Percentiles rank a stretch among this genome's conserved stretches.
phyloP scores from a whole-genome alignment of 1,140 invertebrate species.

The Paracyclopina nana region DNA sequence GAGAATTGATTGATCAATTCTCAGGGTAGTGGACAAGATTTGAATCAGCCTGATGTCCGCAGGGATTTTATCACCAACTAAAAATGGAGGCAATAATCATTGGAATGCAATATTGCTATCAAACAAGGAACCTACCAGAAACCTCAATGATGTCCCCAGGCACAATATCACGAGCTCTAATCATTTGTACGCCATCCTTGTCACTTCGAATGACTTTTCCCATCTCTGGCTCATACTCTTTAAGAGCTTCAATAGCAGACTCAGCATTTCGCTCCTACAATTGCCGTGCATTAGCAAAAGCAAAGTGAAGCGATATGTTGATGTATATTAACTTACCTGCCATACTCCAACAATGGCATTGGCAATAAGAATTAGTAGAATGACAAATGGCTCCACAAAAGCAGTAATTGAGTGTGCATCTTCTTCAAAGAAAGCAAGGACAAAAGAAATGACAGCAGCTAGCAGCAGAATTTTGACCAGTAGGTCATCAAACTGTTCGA shows the following conservation, averaged over 20 bases:
- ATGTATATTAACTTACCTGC: conserved; percentile 47
- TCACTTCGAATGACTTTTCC: conserved; percentile 89
- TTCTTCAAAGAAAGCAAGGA: conserved; percentile 99
- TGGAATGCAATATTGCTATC: conserved; percentile 11
- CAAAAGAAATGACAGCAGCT: conserved; percentile 99
- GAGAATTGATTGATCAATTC: conserved; percentile 98
- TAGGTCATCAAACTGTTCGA: conserved; percentile 99
- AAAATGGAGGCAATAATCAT: conserved; percentile 23
- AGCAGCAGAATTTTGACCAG: conserved; percentile 99
- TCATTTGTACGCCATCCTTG: conserved; percentile 90
- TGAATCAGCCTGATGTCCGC: conserved; percentile 93
- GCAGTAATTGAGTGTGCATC: conserved; percentile 60
- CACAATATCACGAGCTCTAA: conserved; percentile 90
- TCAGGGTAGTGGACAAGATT: conserved; percentile 90
- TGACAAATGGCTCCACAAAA: conserved; percentile 99
- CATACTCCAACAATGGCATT: conserved; percentile 99
- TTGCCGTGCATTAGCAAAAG: conserved; percentile 10
- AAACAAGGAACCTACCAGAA: conserved; percentile 1
- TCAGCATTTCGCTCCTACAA: conserved; percentile 93
- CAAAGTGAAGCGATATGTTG: not conserved
- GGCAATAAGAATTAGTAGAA: conserved; percentile 97
- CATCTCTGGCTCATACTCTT: conserved; percentile 99
- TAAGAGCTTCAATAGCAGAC: conserved; percentile 98
- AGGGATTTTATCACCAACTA: conserved; percentile 98
- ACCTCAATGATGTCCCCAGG: conserved; percentile 97